Base-by-base conservation (phyloP, 2,797 vertebrate species). In the Lemur catta region DNA sequence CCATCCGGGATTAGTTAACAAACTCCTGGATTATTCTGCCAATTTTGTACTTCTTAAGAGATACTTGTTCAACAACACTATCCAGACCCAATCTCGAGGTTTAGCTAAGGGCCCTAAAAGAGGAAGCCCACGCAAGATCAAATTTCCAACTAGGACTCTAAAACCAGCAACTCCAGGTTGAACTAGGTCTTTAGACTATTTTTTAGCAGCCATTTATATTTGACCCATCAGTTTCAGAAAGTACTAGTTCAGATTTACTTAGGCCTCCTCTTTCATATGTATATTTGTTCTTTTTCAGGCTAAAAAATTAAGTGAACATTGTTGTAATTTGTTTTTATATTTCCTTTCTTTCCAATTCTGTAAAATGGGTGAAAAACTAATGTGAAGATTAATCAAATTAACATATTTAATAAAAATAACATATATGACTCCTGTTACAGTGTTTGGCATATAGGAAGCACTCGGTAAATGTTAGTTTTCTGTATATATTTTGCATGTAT, bases 131-230 rank as follows among this genome's bases (percentile, higher is more conserved):
- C 41, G 35, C 10, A 87, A 84, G 48, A 86, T 67, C 69, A 78
- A 41, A 91, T 46, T 96, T 94, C 71, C 35, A 95, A 3, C 24
- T 82, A 91, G 13, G 18, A 50, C 75, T 90, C 24, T 84, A 92
- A 96, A 94, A 89, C 22, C 33, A 92, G 80, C 50, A 79, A 81
- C 24, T 97, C n/a, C 57, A 95, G 92, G 43, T 92, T 86, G 61
- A 84, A 52, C 38, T 63, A 57, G 35, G 35, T 63, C 46, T 71
- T 82, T 61, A 82, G 48, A 76, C 35, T 90, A 24, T 87, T 80
- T 79, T n/a, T 18, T 81, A 90, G 48, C 41, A 81, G 38, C n/a
- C 65, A 35, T 79, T 92, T 94, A 28, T 92, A 61, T 65, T 63
- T 92, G 43, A 38, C 59, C 18, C 41, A 41, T 75, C 22, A 67